phyloP scores from a whole-genome alignment of 2,113 vertebrate genomes.

The Xyrauchen texanus region DNA sequence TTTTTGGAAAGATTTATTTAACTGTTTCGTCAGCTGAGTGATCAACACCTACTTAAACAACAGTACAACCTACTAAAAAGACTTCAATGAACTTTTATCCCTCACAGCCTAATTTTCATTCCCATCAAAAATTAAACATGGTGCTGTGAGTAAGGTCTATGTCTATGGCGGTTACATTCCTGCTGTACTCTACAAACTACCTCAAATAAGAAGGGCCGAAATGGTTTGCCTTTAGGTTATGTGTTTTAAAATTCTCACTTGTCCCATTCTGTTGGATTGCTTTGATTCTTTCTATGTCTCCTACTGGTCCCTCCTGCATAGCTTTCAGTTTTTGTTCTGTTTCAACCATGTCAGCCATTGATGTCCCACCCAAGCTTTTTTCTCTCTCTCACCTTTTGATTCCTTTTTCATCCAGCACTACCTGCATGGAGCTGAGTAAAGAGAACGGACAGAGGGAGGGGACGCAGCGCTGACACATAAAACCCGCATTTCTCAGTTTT shows the following conservation, averaged over 20 bases:
- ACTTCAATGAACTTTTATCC: no score
- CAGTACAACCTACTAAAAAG: no score
- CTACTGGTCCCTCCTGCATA: conserved; percentile 61
- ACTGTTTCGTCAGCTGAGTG: no score
- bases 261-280: conserved; percentile 71
- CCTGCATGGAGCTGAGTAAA: conserved; percentile 67
- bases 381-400: conserved; percentile 59
- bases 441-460: conserved; percentile 65
- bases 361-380: conserved; percentile 78
- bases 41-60: no score
- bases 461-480: conserved; percentile 82
- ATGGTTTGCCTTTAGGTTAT: conserved; percentile 65
- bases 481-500: conserved; percentile 90
- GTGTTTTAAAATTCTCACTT: conserved; percentile 56
- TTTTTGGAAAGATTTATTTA: no score
- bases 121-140: no score
- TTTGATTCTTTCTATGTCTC: conserved; percentile 73
- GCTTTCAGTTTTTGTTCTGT: conserved; percentile 81
- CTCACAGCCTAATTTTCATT: no score
- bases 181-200: no score
- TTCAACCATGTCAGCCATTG: conserved; percentile 74
- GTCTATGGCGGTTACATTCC: no score
- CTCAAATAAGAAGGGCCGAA: neutral
- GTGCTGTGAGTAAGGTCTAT: no score
- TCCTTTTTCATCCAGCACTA: conserved; percentile 77